Base-by-base conservation (phyloP, 2,797 vertebrate species). In the Amazonetta brasiliensis region DNA sequence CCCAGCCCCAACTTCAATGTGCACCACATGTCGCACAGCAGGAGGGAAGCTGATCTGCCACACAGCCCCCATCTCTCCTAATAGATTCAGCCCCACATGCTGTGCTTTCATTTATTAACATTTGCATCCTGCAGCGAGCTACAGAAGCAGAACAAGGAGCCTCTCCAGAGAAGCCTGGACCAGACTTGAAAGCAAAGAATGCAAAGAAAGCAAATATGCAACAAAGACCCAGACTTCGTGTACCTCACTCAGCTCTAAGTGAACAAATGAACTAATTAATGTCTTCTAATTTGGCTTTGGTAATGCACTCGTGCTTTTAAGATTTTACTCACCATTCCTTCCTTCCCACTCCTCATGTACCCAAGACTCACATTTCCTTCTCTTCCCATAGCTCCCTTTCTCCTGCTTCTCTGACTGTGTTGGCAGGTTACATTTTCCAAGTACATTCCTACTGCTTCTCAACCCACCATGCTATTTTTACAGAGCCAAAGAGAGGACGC, bases 141-240 rank as follows among this genome's bases (percentile, higher is more conserved):
- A 87, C 91, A 89, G 73, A 87, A 91, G 68, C 54, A 87, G 89
- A 93, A 87, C 62, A 95, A 92, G 71, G 52, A 87, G 55, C 63
- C 55, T 80, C 73, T 83, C 66, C 76, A 87, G 73, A 81, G 84
- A 71, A 95, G 58, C 58, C 72, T 81, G 84, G 87, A 92, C 60
- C 12, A 92, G 48, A 75, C 54, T 91, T 73, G 74, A 80, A 87
- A 83, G 31, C 50, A 68, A 87, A 39, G 64, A 89, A 84, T 37
- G 75, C 46, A 76, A 89, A 82, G 46, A 60, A 94, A 86, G 15
- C 37, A 83, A 74, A 85, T 62, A 71, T 33, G 6, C 82, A 84
- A 88, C 28, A 89, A 90, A 94, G 69, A 78, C 25, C 48, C 35
- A 58, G 43, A 64, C 26, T 83, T 79, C 43, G 44, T 4, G 15